Base-by-base conservation (phyloP, 2,797 vertebrate species). In the Muscicapa striata region DNA sequence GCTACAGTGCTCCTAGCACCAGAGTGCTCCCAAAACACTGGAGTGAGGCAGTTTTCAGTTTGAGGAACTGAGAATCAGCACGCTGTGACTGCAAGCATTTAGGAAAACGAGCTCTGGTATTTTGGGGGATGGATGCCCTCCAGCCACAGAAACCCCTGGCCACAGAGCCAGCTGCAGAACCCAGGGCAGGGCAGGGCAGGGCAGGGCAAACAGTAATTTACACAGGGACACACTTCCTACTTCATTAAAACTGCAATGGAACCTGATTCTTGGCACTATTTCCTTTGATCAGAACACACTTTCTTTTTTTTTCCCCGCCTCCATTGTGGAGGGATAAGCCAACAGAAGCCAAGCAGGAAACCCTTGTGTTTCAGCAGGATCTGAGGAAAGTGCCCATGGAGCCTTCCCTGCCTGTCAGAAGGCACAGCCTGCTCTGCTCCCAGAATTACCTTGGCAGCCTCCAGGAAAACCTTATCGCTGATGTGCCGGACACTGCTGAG, bases 401-500 rank as follows among this genome's bases (percentile, higher is more conserved):
- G 26, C 4, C 69, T 43, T 1, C 38, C n/a, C 29, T 3, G 3
- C 5, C 0, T 1, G 27, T 7, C 78, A 69, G 82, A 23, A 70
- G 63, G 38, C 72, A 61, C 45, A 48, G 36, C 32, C 49, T 64
- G 15, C 52, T 40, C 69, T 64, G 45, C 82, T 51, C 30, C 84
- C 93, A 80, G 67, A 70, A 93, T 94, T 38, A 99, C 99, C 99
- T 99, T 99, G 57, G 99, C 99, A 94, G 99, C 99, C 94, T 99
- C 99, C 20, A 99, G 97, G 97, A 99, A 99, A 63, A 99, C 98
- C 4, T 98, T 98, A 70, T 99, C 99, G 52, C 98, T 99, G 93
- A 99, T 99, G 91, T 99, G 99, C 91, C 99, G 98, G 49, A 99
- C 99, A 20, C 99, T 98, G 96, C 99, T 99, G 94, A 99, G 98